These are phyloP conservation scores for Carettochelys insculpta DNA, from an alignment of 2,113 vertebrate genomes.

Conservation along the genomic window DNA sequence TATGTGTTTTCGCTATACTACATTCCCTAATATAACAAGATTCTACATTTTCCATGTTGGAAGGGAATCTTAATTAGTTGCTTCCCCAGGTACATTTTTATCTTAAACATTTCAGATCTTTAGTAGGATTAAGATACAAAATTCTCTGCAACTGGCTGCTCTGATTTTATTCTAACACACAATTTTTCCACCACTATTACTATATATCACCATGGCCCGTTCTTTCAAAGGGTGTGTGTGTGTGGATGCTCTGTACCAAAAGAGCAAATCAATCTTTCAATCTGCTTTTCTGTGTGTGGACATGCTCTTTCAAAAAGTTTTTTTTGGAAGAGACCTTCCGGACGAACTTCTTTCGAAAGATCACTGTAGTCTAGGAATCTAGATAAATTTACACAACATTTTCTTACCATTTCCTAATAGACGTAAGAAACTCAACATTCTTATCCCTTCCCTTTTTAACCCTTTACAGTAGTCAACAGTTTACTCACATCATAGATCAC, in stretches of 20 bases:
- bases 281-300: too few relatives aligned
- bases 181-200: neutral
- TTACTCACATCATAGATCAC: neutral
- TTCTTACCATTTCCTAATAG: neutral
- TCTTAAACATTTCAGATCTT: neutral
- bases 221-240: too few relatives aligned
- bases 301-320: too few relatives aligned
- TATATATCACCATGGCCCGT: too few relatives aligned
- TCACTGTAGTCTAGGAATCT: rapidly evolving
- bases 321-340: too few relatives aligned
- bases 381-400: neutral
- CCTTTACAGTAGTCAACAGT: neutral
- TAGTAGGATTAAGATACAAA: neutral
- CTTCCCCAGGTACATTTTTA: neutral
- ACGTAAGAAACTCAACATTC: neutral
- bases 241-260: too few relatives aligned
- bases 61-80: neutral
- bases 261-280: too few relatives aligned
- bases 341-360: too few relatives aligned
- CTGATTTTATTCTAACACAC: neutral
- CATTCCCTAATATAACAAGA: neutral
- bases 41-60: neutral
- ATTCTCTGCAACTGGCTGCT: neutral
- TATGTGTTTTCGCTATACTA: neutral
- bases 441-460: neutral